Evolutionary conservation across 2,113 vertebrate species (phyloP).

Genomic region (Polyodon spathula): DNA sequence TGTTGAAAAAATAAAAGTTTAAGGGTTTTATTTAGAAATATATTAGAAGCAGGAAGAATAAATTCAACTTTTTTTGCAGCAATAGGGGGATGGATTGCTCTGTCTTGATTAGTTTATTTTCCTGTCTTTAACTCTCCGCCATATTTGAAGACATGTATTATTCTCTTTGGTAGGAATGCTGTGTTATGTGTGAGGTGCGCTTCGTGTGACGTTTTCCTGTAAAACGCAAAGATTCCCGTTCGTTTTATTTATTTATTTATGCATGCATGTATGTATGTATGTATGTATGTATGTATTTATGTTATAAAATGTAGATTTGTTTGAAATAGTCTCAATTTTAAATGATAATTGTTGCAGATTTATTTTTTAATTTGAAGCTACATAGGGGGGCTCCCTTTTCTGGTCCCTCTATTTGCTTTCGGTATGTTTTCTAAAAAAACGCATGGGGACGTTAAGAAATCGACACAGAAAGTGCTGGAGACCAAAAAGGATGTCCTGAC

Average conservation of each 20-base stretch:
- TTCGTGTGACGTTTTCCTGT: constrained; percentile 24
- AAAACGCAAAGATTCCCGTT: constrained; percentile 28
- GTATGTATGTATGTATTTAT: constrained; percentile 11
- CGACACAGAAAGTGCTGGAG: constrained; percentile 96
- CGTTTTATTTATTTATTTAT: constrained; percentile 9
- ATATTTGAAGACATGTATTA: constrained; percentile 60
- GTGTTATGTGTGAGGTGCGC: constrained; percentile 35
- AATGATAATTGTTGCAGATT: constrained; percentile 13
- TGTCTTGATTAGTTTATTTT: constrained; percentile 50
- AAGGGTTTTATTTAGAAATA: too few species aligned
- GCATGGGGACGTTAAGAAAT: constrained; percentile 96
- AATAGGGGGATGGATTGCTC: constrained; percentile 38
- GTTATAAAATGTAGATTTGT: constrained; percentile 15
- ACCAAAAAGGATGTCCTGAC: constrained; percentile 93
- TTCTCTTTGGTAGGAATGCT: constrained; percentile 38
- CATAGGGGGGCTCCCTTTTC: constrained; percentile 38
- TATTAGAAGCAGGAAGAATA: too few species aligned
- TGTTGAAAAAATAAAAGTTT: too few species aligned
- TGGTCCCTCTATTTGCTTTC: constrained; percentile 33
- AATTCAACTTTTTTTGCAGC: constrained; percentile 13
- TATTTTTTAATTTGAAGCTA: constrained; percentile 36
- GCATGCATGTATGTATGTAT: too few species aligned
- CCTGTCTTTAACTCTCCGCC: constrained; percentile 52
- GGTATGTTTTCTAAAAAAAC: constrained; percentile 98
- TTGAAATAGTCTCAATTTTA: constrained; percentile 17